Evolutionary conservation across 2,797 vertebrate species (phyloP).

Genomic region (Leptatherina wallacei): DNA sequence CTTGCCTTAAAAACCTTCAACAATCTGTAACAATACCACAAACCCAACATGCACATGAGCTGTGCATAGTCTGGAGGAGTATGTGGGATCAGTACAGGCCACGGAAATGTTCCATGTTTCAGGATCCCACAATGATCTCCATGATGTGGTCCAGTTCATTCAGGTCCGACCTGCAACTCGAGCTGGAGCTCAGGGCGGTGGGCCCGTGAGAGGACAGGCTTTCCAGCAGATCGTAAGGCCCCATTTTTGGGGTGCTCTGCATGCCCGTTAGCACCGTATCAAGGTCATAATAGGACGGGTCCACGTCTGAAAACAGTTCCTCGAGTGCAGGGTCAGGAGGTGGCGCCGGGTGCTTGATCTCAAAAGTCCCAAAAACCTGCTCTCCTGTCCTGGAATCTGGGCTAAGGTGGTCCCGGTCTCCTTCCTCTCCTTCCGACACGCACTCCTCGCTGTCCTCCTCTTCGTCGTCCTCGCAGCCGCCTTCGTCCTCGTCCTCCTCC

Average conservation of each 20-base stretch:
- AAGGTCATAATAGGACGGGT: conserved; percentile 94
- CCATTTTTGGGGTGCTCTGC: conserved; percentile 89
- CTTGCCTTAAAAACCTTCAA: conserved; percentile 62
- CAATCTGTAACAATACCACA: conserved; percentile 70
- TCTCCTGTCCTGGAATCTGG: conserved; percentile 87
- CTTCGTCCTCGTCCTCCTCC: conserved; percentile 83
- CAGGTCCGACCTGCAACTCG: conserved; percentile 92
- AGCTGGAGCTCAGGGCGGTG: conserved; percentile 78
- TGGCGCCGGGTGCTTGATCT: conserved; percentile 86
- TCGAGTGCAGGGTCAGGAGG: conserved; percentile 87
- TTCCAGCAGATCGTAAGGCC: conserved; percentile 91
- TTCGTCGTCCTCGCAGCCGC: conserved; percentile 74
- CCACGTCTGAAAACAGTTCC: conserved; percentile 94
- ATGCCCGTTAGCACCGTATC: conserved; percentile 95
- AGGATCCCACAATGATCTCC: conserved; percentile 95
- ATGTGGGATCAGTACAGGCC: conserved; percentile 57
- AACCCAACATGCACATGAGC: conserved; percentile 64
- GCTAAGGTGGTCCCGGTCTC: conserved; percentile 78
- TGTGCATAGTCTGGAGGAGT: conserved; percentile 76
- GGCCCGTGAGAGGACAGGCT: conserved; percentile 86
- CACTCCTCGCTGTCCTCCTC: conserved; percentile 86
- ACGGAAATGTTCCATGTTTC: conserved; percentile 67
- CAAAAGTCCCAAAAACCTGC: conserved; percentile 94
- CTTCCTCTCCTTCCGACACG: conserved; percentile 80
- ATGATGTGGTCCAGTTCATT: conserved; percentile 96